Base-by-base conservation (phyloP, 1,140 invertebrate genomes). In the Saccostrea echinata region DNA sequence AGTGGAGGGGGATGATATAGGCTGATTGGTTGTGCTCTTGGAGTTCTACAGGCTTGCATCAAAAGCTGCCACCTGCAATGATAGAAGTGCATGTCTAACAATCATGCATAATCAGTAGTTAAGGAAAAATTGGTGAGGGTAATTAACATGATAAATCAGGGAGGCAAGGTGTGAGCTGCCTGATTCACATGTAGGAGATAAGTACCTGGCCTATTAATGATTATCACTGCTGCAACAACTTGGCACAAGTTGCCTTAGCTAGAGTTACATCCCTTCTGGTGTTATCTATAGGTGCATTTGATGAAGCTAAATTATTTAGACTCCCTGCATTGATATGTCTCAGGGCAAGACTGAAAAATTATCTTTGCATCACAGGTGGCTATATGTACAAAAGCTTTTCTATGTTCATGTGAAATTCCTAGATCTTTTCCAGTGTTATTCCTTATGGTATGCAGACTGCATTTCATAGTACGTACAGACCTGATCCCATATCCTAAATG, bases 331-430 rank as follows among this genome's bases (percentile, higher is more conserved):
- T 30, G n/a, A 71, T 71, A 71, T 71, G 1, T 13, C 24, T 71
- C 13, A 6, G n/a, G 57, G 57, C 13, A 71, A 71, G 16, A 57
- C 6, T 11, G 27, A 3, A 18, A 27, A 33, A 30, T 71, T 71
- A 71, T 71, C 68, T 71, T 3, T 33, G 68, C 68, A 27, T 71
- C 68, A 71, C 68, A 71, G 68, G 24, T 71, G 68, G 68, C 68
- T 27, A 71, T 30, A 13, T 27, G 68, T 24, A 71, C 68, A 71
- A 71, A 30, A 30, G 27, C 68, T 27, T 27, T 71, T 24, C 24
- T 71, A 16, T 71, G 68, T 33, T 71, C 27, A 9, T 24, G 13
- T 9, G 24, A 71, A 33, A 71, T 27, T 30, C 24, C 27, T 33
- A 11, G 27, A 71, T 71, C 68, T 24, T 13, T 33, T 16, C 27